These are phyloP conservation scores for Phycodurus eques DNA, from an alignment of 2,113 vertebrate genomes.

Conservation along the genomic window DNA sequence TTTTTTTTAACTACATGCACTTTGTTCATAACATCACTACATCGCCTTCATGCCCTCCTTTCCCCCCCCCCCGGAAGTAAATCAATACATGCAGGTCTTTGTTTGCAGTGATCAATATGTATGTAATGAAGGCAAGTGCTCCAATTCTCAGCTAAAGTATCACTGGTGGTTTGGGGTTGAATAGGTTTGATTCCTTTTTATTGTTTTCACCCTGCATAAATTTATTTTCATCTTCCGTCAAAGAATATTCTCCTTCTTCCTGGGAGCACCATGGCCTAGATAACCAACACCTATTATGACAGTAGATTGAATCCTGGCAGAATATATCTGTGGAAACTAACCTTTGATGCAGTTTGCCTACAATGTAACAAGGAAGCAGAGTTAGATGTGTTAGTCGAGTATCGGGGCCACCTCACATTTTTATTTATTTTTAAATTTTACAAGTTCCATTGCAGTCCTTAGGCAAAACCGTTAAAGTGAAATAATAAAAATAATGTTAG, in stretches of 20 bases:
- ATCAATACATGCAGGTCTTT: slow-evolving; percentile 80
- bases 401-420: neutral
- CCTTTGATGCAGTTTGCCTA: slow-evolving; percentile 41
- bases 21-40: slow-evolving; percentile 36
- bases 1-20: slow-evolving; percentile 32
- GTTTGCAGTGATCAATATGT: slow-evolving; percentile 80
- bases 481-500: slow-evolving; percentile 41
- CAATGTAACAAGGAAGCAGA: slow-evolving; percentile 27
- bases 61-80: slow-evolving; percentile 51
- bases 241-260: slow-evolving; percentile 29
- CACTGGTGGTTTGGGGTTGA: slow-evolving; percentile 51
- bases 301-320: slow-evolving; percentile 59
- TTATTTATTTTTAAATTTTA: slow-evolving; percentile 10
- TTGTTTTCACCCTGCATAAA: slow-evolving; percentile 65
- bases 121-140: slow-evolving; percentile 79
- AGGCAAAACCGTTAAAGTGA: slow-evolving; percentile 29
- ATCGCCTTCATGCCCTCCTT: slow-evolving; percentile 16
- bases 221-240: slow-evolving; percentile 57
- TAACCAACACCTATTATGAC: slow-evolving; percentile 59
- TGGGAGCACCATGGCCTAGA: slow-evolving; percentile 54
- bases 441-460: slow-evolving; percentile 14
- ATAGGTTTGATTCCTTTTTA: slow-evolving; percentile 64
- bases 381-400: neutral
- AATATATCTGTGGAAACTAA: slow-evolving; percentile 44
- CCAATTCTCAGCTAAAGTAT: slow-evolving; percentile 68